phyloP scores from a whole-genome alignment of 2,797 vertebrate genomes.

The Oreochromis grahami region DNA sequence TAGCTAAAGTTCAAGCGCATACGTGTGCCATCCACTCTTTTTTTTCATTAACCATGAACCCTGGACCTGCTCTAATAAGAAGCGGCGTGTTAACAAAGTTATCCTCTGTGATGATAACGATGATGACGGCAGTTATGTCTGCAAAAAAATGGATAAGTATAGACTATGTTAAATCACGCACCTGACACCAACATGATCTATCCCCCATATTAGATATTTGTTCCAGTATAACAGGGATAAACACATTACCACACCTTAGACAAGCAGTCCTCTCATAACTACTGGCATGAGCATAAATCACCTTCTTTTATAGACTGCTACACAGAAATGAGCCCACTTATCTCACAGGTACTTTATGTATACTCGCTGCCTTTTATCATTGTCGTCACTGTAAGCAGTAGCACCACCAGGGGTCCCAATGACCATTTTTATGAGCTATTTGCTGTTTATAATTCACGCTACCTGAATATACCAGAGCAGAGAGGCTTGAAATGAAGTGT shows the following conservation, averaged over 20 bases:
- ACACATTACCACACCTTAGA: slow-evolving; percentile 12
- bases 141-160: background rate
- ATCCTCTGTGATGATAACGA: background rate
- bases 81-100: background rate
- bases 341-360: slow-evolving; percentile 17
- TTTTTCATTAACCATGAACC: background rate
- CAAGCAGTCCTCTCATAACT: background rate
- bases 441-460: slow-evolving; percentile 8
- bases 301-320: slow-evolving; percentile 1
- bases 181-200: background rate
- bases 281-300: slow-evolving; percentile 29
- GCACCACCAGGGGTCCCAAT: background rate
- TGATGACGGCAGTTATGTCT: background rate
- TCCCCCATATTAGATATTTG: slow-evolving; percentile 2
- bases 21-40: background rate
- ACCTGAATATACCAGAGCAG: slow-evolving; percentile 12
- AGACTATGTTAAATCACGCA: background rate
- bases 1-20: background rate
- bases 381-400: background rate
- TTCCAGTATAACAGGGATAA: slow-evolving; percentile 4
- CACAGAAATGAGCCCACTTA: background rate
- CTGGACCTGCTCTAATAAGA: background rate
- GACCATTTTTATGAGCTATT: slow-evolving; percentile 27
- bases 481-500: slow-evolving; percentile 40
- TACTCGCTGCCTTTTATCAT: background rate